These are phyloP conservation scores for Trypoxylon attenuatum DNA, from an alignment of 2,888 invertebrate genomes.

Conservation along the genomic window DNA sequence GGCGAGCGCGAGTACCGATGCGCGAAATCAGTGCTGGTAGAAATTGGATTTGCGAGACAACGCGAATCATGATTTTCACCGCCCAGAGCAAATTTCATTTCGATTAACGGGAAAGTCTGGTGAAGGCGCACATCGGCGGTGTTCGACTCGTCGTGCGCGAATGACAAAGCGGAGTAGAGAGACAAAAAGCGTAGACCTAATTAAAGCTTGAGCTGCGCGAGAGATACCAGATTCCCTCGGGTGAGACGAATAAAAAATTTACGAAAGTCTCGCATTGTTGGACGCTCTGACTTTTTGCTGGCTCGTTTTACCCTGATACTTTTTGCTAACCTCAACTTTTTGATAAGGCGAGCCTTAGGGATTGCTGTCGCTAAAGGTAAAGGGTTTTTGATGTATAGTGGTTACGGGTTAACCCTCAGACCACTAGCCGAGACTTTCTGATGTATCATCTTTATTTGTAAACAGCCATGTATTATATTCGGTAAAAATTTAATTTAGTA, in stretches of 20 bases:
- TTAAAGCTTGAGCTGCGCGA: conserved; percentile 33
- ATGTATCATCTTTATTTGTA: too few relatives aligned
- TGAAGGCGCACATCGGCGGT: background rate
- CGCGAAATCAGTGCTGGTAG: background rate
- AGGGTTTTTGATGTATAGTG: too few relatives aligned
- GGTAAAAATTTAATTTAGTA: too few relatives aligned
- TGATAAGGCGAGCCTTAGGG: background rate
- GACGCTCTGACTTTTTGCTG: background rate
- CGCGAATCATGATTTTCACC: background rate
- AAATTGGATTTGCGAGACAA: conserved; percentile 14
- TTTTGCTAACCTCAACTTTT: background rate
- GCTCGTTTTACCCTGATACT: background rate
- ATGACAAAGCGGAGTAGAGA: conserved; percentile 31
- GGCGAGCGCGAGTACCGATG: too few relatives aligned
- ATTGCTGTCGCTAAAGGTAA: too few relatives aligned
- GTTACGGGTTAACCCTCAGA: too few relatives aligned
- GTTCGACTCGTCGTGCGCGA: background rate
- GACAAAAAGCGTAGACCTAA: conserved; percentile 32
- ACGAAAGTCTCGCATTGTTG: conserved; percentile 22
- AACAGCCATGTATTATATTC: too few relatives aligned
- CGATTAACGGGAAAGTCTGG: conserved; percentile 7
- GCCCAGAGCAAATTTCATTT: conserved; percentile 19
- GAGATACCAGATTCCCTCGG: conserved; percentile 1
- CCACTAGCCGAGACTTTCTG: too few relatives aligned
- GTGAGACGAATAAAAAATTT: conserved; percentile 14